Percentiles rank a stretch among this genome's conserved stretches.
Conservation (phyloP, 2,113 vertebrate genomes). For the Daubentonia madagascariensis region DNA sequence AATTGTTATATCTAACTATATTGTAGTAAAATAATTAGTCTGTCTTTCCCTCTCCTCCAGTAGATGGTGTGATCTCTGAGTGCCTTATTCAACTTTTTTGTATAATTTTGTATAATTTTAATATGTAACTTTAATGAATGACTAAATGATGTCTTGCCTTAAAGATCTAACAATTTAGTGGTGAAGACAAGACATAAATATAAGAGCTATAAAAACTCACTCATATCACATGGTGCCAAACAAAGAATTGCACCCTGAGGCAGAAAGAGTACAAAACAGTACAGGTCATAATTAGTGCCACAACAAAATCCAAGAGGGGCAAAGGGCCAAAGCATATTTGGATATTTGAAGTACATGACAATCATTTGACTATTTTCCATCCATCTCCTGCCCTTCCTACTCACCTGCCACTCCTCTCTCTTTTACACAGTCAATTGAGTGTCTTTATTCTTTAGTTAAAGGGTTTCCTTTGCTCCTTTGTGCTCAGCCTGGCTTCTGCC, state of each 20-base stretch:
- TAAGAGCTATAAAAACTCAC: neutral
- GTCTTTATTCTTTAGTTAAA: conserved; percentile 73
- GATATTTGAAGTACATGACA: neutral
- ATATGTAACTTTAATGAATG: neutral
- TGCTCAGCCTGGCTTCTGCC: conserved; percentile 54
- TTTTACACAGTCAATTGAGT: conserved; percentile 69
- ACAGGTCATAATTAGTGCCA: neutral
- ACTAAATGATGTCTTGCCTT: neutral
- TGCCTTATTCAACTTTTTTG: neutral
- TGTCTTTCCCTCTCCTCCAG: neutral
- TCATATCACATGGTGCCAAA: neutral
- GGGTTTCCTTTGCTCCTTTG: conserved; percentile 73
- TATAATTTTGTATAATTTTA: neutral
- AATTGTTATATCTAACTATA: neutral
- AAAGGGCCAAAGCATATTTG: neutral
- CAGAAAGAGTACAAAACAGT: rapidly evolving
- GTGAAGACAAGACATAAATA: neutral
- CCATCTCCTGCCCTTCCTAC: conserved; percentile 65
- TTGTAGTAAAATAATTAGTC: neutral
- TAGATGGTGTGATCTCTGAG: neutral
- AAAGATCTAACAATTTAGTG: neutral
- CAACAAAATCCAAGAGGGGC: neutral
- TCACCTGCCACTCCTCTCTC: conserved; percentile 58
- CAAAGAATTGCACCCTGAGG: neutral
- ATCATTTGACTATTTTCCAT: neutral